Evolutionary conservation across 1,140 invertebrate genomes (phyloP), one percentile per base, ranked within the genome.

Genomic region (Drosophila tsacasi): DNA sequence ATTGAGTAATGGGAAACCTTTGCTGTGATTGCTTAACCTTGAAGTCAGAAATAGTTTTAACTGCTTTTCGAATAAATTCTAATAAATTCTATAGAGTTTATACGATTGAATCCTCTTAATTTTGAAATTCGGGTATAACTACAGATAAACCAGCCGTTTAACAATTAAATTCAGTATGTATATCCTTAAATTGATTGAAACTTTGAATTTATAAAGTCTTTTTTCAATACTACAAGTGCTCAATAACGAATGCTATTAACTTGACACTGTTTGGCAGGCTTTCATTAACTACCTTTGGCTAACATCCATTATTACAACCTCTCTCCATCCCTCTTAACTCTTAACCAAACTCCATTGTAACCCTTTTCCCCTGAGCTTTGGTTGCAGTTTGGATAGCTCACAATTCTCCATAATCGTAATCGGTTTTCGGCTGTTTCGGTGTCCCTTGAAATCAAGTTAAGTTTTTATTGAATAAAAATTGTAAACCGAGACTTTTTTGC

Each of bases 391-490:
- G 13, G 35, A 66, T 39, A 49, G 62, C 35, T 40, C 32, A 32
- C 25, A 40, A n/a, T 66, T 44, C 19, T 35, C 27, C 21, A 58
- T 40, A 52, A 49, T 32, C 59, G 35, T 75, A 75, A 75, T 75
- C 72, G 72, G 54, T 32, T 75, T 76, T 55, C n/a, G 61, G 40
- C 60, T 75, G 44, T 46, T 57, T 73, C 42, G 61, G 57, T 83
- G 64, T 78, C 32, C 63, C 63, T 61, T 19, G 58, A 75, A 91
- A 84, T 84, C 65, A 71, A 75, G 77, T 87, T 79, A 62, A 74
- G 76, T 83, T 71, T 85, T 85, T 83, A 91, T 91, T 89, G 83
- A 91, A 76, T 91, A 76, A 83, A 91, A 90, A 91, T 71, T 91
- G 87, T 91, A 91, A 91, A 54, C 69, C 63, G 89, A 91, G 74